Percentiles rank a stretch among this genome's conserved stretches.
phyloP scores from a whole-genome alignment of 2,113 vertebrate species.

The Rhegmatorhina hoffmannsi region DNA sequence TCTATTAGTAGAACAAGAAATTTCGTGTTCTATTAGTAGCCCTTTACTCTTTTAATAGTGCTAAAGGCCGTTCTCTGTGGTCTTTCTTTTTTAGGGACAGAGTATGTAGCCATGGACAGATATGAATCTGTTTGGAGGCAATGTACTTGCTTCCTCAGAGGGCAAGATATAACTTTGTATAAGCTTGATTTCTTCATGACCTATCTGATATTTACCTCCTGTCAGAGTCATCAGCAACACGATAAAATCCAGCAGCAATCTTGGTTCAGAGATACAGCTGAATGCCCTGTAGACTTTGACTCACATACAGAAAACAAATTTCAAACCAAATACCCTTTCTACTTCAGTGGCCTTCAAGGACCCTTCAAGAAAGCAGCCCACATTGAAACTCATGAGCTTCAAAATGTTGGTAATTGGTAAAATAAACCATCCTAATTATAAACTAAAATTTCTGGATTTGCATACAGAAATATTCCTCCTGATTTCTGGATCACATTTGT shows the following conservation, averaged over 20 bases:
- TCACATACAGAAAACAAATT: not conserved
- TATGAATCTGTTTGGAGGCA: not conserved
- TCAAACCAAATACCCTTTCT: not conserved
- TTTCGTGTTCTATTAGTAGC: no score
- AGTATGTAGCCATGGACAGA: not conserved
- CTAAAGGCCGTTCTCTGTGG: not conserved
- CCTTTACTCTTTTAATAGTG: not conserved
- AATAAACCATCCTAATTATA: not conserved
- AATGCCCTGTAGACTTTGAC: not conserved
- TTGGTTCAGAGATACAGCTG: not conserved
- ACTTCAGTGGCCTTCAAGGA: not conserved
- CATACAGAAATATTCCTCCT: not conserved
- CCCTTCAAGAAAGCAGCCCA: not conserved
- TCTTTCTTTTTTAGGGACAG: not conserved
- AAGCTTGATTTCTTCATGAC: not conserved
- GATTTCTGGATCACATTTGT: not conserved
- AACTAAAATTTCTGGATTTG: not conserved
- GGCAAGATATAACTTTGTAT: not conserved
- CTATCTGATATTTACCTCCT: not conserved
- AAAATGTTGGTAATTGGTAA: not conserved
- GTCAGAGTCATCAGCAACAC: not conserved
- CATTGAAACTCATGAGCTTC: not conserved
- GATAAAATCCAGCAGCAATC: not conserved
- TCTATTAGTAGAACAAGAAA: not conserved
- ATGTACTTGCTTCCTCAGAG: not conserved